Evolutionary conservation across 2,113 vertebrate species (phyloP).

Genomic region (Muntiacus reevesi): DNA sequence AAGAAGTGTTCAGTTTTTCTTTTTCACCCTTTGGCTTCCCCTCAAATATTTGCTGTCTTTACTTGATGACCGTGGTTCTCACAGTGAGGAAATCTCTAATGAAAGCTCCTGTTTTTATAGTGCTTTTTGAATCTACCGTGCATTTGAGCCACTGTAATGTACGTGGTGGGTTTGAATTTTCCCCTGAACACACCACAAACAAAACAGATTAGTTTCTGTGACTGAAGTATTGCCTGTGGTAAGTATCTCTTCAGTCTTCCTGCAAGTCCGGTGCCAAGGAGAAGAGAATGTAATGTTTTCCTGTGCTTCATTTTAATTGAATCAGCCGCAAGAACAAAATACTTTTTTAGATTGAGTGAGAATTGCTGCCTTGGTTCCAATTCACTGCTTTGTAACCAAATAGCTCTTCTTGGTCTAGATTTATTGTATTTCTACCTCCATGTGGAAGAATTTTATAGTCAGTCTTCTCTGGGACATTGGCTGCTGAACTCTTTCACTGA

Average conservation of each 20-base stretch:
- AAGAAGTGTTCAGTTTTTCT: background rate
- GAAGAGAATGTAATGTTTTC: conserved; percentile 48
- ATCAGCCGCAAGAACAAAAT: conserved; percentile 12
- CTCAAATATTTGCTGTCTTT: background rate
- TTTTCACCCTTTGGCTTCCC: background rate
- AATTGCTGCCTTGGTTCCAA: conserved; percentile 29
- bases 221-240: background rate
- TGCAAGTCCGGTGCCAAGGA: background rate
- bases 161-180: background rate
- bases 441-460: conserved; percentile 21
- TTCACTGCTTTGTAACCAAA: conserved; percentile 38
- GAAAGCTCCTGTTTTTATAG: background rate
- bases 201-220: background rate
- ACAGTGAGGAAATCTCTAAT: background rate
- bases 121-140: background rate
- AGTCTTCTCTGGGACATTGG: conserved; percentile 23
- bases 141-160: background rate
- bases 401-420: conserved; percentile 30
- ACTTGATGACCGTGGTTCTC: background rate
- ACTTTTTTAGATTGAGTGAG: conserved; percentile 8
- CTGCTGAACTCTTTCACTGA: conserved; percentile 16
- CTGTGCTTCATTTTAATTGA: conserved; percentile 56
- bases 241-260: conserved; percentile 30
- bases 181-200: background rate
- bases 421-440: conserved; percentile 6